phyloP scores from a whole-genome alignment of 2,888 invertebrate genomes.

The Stegana nigrithorax region DNA sequence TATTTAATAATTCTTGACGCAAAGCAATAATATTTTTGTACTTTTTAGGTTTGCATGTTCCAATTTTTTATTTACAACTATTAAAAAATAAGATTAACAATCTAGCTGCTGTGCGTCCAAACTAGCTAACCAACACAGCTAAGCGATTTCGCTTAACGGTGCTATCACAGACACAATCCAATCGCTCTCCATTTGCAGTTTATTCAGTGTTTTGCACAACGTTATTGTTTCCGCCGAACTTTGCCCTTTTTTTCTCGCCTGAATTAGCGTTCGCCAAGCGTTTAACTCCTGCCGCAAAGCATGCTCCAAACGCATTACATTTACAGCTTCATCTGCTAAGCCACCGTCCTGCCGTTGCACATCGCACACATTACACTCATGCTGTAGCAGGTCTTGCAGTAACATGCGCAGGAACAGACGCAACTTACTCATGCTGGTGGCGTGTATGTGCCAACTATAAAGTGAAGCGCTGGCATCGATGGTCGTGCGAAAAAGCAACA shows the following conservation, averaged over 20 bases:
- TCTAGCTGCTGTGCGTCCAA: too few species aligned
- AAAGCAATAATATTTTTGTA: too few species aligned
- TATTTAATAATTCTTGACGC: too few species aligned
- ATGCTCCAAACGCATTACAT: conserved; percentile 43
- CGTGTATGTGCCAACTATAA: conserved; percentile 47
- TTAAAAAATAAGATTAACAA: too few species aligned
- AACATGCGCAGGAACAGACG: conserved; percentile 48
- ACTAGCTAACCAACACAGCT: too few species aligned
- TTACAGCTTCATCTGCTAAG: conserved; percentile 16
- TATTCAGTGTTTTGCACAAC: conserved; percentile 23
- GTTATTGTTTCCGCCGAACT: background rate
- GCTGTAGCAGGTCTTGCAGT: conserved; percentile 42
- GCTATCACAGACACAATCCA: conserved; percentile 37
- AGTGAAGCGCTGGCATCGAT: background rate
- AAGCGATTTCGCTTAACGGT: background rate
- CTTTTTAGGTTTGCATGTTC: too few species aligned
- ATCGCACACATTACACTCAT: conserved; percentile 46
- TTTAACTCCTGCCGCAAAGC: conserved; percentile 51
- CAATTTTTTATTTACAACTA: too few species aligned
- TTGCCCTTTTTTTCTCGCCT: background rate
- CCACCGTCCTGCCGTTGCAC: background rate
- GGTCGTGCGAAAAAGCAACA: conserved; percentile 41
- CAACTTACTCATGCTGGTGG: conserved; percentile 38
- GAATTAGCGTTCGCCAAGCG: conserved; percentile 25
- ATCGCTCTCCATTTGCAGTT: conserved; percentile 44